Base-by-base conservation (phyloP, 2,113 vertebrate genomes). In the Istiophorus platypterus region DNA sequence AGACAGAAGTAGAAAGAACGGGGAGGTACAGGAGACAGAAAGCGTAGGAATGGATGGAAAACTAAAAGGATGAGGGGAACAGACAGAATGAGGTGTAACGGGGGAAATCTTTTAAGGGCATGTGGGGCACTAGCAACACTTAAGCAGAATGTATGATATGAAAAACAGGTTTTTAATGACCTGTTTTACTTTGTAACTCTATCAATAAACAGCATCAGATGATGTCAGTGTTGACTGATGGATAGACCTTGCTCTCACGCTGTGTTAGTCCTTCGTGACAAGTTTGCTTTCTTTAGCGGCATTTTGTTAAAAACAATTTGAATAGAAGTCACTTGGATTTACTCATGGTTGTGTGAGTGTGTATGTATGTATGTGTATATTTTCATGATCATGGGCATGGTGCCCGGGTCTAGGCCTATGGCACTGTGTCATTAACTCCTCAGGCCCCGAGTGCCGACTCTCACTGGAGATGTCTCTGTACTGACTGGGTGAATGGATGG, bases 361-460 rank as follows among this genome's bases (percentile, higher is more conserved):
- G 57, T 63, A 41, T 52, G 56, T 27, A 34, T 41, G 47, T 79
- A 41, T 62, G n/a, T 56, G 24, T 57, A 57, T 34, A 17, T n/a
- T 7, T 47, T 29, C 34, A 39, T 68, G 67, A 42, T 68, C 74
- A 70, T 59, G 73, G 39, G 42, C 59, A 51, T 27, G 24, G 54
- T 58, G 66, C 78, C 71, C 39, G 17, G 51, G 76, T 89, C 54
- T 22, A 61, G 47, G 76, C 74, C 73, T 22, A 10, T 49, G 68
- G 84, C 76, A 41, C 63, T 42, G 73, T 85, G 76, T 88, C 80
- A 88, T 92, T 91, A 89, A 61, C 73, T 78, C 65, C 54, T 69
- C 12, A 71, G 58, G 84, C 77, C 88, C 75, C 7, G 22, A 87
- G 61, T 76, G 62, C 76, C 7, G n/a, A 27, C 81, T 77, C 83